Conservation (phyloP, 2,797 vertebrate genomes). For the Arctocebus calabarensis region DNA sequence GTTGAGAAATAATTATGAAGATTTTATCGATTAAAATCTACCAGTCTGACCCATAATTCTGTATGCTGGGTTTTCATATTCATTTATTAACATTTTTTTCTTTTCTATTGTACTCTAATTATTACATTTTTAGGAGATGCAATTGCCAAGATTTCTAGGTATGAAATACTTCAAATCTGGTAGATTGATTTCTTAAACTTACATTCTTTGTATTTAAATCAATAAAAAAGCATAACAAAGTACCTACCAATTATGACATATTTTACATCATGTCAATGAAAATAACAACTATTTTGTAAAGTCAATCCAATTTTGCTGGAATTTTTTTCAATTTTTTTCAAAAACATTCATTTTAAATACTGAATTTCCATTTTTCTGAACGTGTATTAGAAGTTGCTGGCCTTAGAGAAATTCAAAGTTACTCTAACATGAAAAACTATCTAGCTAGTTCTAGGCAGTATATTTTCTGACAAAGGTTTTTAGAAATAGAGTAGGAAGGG, state of each 20-base stretch:
- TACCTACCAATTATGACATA: neutral
- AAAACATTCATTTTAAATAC: neutral
- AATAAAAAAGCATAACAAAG: conserved; percentile 18
- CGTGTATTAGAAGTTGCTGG: neutral
- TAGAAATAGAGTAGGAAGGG: conserved; percentile 51
- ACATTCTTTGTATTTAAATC: conserved; percentile 1
- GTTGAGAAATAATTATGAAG: neutral
- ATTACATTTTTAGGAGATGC: neutral
- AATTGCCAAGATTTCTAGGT: neutral
- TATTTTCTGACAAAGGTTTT: conserved; percentile 56
- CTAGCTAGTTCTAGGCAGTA: neutral
- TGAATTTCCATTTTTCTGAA: conserved; percentile 51
- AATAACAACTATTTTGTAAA: conserved; percentile 44
- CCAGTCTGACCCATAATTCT: neutral
- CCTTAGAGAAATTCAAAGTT: conserved; percentile 41
- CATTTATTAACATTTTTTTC: conserved; percentile 24
- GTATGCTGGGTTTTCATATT: neutral
- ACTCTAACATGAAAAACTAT: neutral
- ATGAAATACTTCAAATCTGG: neutral
- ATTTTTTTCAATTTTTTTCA: neutral
- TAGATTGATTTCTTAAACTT: conserved; percentile 1
- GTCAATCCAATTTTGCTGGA: neutral
- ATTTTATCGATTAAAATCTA: conserved; percentile 15
- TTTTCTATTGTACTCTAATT: neutral
- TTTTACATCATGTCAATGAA: conserved; percentile 19